phyloP scores from a whole-genome alignment of 2,113 vertebrate species.

The Coptodon rendalli region DNA sequence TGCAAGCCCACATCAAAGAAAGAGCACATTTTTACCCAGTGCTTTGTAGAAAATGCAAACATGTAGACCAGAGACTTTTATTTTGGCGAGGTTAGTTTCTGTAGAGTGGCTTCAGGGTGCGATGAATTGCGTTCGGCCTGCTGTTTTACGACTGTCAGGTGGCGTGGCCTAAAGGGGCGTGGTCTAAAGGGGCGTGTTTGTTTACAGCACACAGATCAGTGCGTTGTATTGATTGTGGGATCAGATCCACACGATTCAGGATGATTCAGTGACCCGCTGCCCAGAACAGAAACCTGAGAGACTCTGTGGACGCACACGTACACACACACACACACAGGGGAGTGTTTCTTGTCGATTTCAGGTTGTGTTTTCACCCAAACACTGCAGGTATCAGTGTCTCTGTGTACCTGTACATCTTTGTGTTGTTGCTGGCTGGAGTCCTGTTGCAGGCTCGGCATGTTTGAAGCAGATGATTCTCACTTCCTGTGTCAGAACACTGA shows the following conservation, averaged over 20 bases:
- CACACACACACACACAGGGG: not conserved
- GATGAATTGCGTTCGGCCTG: fast-evolving
- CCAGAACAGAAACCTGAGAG: slow-evolving; percentile 19
- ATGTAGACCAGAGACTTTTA: not conserved
- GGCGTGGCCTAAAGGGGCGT: not conserved
- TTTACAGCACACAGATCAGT: not conserved
- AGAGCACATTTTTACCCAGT: not conserved
- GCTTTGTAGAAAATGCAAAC: not conserved
- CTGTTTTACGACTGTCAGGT: not conserved
- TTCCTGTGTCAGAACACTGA: not conserved
- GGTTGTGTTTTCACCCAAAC: not conserved
- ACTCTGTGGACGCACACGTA: not conserved
- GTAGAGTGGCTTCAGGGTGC: not conserved
- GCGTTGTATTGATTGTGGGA: slow-evolving; percentile 26
- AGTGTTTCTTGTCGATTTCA: not conserved
- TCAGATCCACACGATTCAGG: slow-evolving; percentile 2
- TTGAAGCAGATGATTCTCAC: not conserved
- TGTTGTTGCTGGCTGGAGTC: not conserved
- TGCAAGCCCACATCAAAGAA: not conserved
- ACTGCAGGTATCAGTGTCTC: not conserved
- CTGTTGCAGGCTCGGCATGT: not conserved
- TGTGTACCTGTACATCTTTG: not conserved
- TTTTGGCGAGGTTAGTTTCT: not conserved
- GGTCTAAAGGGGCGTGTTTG: not conserved
- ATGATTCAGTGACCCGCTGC: not conserved